These are phyloP conservation scores for Polyodon spathula DNA, from an alignment of 2,113 vertebrate species.

Conservation along the genomic window DNA sequence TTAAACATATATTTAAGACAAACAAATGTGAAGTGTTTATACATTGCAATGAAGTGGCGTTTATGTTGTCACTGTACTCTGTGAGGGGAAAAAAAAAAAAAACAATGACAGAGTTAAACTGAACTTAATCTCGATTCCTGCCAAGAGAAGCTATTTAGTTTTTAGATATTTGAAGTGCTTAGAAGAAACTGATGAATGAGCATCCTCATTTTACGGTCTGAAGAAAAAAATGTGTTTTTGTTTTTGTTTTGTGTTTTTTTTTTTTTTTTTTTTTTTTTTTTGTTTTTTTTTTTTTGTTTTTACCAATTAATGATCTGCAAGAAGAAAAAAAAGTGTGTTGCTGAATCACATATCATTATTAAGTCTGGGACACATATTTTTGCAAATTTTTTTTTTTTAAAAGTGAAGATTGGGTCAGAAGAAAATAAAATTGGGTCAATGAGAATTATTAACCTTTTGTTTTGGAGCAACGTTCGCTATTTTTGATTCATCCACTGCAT, in stretches of 20 bases:
- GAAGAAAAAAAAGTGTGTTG: constrained; percentile 50
- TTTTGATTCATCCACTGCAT: no score
- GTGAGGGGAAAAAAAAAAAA: not conserved
- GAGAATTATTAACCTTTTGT: no score
- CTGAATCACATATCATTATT: constrained; percentile 46
- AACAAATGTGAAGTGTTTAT: constrained; percentile 14
- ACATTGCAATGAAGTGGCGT: not conserved
- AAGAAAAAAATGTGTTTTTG: no score
- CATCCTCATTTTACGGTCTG: no score
- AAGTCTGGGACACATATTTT: constrained; percentile 50
- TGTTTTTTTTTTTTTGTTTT: no score
- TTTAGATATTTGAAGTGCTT: no score
- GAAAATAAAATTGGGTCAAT: constrained; percentile 23
- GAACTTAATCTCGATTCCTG: not conserved
- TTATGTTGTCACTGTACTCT: not conserved
- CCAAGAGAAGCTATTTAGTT: not conserved
- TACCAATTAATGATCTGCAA: constrained; percentile 38
- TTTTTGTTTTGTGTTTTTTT: no score
- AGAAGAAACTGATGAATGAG: no score
- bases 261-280: no score
- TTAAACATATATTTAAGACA: constrained; percentile 5
- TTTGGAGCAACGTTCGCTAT: no score
- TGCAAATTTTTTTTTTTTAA: no score
- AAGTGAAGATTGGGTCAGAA: constrained; percentile 34
- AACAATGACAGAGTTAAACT: not conserved